phyloP scores from a whole-genome alignment of 2,797 vertebrate genomes.

The Gymnoscopelus braueri region DNA sequence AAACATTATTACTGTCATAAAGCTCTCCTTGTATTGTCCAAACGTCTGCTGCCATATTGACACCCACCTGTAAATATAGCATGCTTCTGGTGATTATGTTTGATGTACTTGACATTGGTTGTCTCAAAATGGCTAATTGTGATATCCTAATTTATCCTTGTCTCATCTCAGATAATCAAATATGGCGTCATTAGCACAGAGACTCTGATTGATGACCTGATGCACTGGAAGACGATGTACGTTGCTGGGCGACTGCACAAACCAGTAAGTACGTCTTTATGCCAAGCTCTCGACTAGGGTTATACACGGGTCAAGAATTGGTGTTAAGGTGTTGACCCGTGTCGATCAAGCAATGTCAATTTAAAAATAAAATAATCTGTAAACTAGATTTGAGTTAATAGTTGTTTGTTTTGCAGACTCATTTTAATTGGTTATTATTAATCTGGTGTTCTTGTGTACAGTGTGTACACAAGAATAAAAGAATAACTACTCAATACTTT shows the following conservation, averaged over 20 bases:
- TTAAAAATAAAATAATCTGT: too few relatives aligned
- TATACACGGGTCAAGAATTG: too few relatives aligned
- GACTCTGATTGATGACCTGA: conserved; percentile 89
- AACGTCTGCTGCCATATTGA: too few relatives aligned
- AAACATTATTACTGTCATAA: too few relatives aligned
- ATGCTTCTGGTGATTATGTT: neutral
- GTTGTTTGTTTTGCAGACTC: too few relatives aligned
- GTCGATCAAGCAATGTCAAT: too few relatives aligned
- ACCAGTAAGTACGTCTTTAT: conserved; percentile 74
- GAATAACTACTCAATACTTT: too few relatives aligned
- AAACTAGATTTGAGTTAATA: too few relatives aligned
- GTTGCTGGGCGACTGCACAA: conserved; percentile 95
- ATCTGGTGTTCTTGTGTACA: neutral
- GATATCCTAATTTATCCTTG: neutral
- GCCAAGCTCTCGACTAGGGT: too few relatives aligned
- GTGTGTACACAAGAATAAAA: neutral
- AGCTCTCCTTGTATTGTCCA: too few relatives aligned
- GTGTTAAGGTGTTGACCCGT: too few relatives aligned
- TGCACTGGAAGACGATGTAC: conserved; percentile 94
- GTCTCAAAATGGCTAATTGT: neutral
- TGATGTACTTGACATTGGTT: conserved; percentile 2
- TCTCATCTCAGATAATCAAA: conserved; percentile 88
- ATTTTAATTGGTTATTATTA: neutral
- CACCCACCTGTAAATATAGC: too few relatives aligned
- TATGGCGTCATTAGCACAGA: conserved; percentile 94